Conservation (phyloP, 2,888 invertebrate species). For the Drepana falcataria region DNA sequence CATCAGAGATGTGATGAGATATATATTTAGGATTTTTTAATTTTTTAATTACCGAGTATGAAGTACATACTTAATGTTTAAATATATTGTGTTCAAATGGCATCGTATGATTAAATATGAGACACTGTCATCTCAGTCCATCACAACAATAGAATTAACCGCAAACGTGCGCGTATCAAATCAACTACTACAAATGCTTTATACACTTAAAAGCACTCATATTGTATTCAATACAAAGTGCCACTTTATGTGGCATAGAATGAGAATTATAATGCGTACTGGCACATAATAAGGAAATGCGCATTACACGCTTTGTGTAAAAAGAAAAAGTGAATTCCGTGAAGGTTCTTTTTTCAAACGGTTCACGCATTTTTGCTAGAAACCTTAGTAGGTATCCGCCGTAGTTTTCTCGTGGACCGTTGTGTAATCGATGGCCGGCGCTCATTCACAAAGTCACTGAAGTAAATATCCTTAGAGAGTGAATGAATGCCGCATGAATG, state of each 20-base stretch:
- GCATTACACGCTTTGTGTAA: slow-evolving; percentile 41
- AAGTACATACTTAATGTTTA: no score
- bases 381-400: slow-evolving; percentile 44
- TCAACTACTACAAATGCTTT: slow-evolving; percentile 21
- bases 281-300: slow-evolving; percentile 51
- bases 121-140: no score
- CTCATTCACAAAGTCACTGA: slow-evolving; percentile 44
- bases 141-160: background rate
- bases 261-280: background rate
- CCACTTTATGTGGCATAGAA: slow-evolving; percentile 13
- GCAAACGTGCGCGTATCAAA: slow-evolving; percentile 38
- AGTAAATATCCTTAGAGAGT: slow-evolving; percentile 34
- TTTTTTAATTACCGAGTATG: no score
- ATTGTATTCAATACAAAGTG: slow-evolving; percentile 21
- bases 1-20: no score
- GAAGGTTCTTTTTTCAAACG: slow-evolving; percentile 15
- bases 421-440: slow-evolving; percentile 47
- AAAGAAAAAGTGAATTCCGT: slow-evolving; percentile 11
- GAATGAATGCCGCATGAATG: background rate
- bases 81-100: no score
- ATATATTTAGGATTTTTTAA: no score
- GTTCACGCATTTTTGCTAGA: slow-evolving; percentile 34
- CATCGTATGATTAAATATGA: no score
- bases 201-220: slow-evolving; percentile 22
- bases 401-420: slow-evolving; percentile 30